phyloP scores from a whole-genome alignment of 2,113 vertebrate species.

The Lagopus muta region DNA sequence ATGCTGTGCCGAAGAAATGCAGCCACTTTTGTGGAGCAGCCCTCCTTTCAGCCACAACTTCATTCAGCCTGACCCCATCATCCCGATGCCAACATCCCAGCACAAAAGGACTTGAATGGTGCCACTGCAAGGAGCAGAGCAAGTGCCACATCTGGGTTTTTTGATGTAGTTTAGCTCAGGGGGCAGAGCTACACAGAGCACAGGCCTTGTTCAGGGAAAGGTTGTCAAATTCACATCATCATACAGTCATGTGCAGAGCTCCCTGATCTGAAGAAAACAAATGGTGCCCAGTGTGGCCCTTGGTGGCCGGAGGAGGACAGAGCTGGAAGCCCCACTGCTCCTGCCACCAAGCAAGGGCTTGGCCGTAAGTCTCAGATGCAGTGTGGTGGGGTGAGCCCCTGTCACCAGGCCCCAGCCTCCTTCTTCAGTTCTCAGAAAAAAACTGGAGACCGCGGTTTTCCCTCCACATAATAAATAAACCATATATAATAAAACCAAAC shows the following conservation, averaged over 20 bases:
- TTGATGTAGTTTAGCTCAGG: background rate
- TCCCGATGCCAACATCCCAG: background rate
- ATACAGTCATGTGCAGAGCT: background rate
- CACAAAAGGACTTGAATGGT: background rate
- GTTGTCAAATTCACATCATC: background rate
- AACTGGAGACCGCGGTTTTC: background rate
- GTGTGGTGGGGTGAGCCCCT: background rate
- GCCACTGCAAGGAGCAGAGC: background rate
- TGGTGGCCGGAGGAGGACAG: accelerated
- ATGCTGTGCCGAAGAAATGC: background rate
- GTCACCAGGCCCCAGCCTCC: background rate
- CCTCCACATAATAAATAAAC: background rate
- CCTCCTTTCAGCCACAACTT: background rate
- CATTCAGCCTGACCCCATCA: background rate
- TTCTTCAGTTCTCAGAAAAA: background rate
- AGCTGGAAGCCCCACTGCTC: background rate
- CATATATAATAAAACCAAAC: background rate
- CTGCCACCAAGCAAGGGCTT: background rate
- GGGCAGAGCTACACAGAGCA: background rate
- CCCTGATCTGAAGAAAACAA: background rate
- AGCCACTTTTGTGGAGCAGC: background rate
- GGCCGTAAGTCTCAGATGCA: background rate
- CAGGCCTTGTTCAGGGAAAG: background rate
- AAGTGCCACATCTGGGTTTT: background rate
- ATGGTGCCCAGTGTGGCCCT: background rate